Evolutionary conservation across 2,113 vertebrate genomes (phyloP).

Genomic region (Gasterosteus aculeatus): DNA sequence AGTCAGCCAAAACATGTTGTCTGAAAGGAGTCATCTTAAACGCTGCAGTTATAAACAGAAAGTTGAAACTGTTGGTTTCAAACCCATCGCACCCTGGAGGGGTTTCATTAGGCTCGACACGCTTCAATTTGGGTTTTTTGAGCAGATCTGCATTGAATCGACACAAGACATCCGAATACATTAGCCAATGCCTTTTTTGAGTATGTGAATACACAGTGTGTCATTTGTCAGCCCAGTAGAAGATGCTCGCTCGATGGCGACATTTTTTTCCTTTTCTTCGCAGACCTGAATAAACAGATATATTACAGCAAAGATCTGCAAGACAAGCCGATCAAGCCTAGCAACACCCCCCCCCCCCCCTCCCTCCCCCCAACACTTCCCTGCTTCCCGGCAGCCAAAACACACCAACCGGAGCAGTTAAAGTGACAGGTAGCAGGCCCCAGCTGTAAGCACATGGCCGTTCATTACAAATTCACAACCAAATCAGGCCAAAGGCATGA

Average conservation of each 20-base stretch:
- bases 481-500: slow-evolving; percentile 18
- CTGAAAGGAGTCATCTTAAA: slow-evolving; percentile 64
- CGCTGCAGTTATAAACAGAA: slow-evolving; percentile 57
- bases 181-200: not conserved
- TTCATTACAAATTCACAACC: slow-evolving; percentile 17
- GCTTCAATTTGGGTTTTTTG: slow-evolving; percentile 20
- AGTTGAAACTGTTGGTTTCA: slow-evolving; percentile 36
- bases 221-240: not conserved
- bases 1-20: slow-evolving; percentile 65
- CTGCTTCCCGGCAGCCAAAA: not conserved
- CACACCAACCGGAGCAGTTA: slow-evolving; percentile 23
- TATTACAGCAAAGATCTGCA: slow-evolving; percentile 21
- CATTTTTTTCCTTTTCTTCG: not conserved
- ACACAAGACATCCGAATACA: slow-evolving; percentile 4
- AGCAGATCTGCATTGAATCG: slow-evolving; percentile 13
- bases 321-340: slow-evolving; percentile 31
- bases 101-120: slow-evolving; percentile 35
- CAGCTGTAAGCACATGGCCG: not conserved
- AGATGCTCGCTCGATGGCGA: not conserved
- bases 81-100: not conserved
- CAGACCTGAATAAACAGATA: slow-evolving; percentile 31
- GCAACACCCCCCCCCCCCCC: not conserved
- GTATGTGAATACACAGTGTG: not conserved
- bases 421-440: slow-evolving; percentile 21
- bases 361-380: not conserved